Evolutionary conservation across 1,140 invertebrate genomes (phyloP), one percentile per base, ranked within the genome.

Genomic region (Scaptomyza pallida): DNA sequence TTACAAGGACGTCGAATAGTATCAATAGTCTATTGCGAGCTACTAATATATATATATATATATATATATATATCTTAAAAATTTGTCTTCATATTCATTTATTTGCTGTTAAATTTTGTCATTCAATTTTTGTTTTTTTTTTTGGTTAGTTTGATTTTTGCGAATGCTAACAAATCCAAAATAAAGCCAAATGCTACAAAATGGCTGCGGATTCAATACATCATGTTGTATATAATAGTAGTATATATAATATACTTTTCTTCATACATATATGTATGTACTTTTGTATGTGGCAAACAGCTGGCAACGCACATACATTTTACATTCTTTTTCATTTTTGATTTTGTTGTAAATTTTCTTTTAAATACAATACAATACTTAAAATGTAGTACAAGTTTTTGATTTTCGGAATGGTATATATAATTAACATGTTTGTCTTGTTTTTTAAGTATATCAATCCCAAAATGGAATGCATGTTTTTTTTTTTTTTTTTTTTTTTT

Each of bases 131-230:
- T 57, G 37, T 63, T 40, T 47, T 35, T 21, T 35, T 54, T 26
- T 61, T 40, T 67, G n/a, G 23, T 79, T 41, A 55, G 52, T 62
- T 45, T 47, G 48, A 23, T 45, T 68, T 62, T 68, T 62, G 16
- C 56, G 76, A 65, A 76, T 72, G 72, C 45, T 59, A 54, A 61
- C 50, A 62, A 50, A 81, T 69, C 75, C 75, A 80, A n/a, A n/a
- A 80, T 80, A 77, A 85, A 71, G 76, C 81, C 73, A 79, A 85
- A 85, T n/a, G 81, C 80, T n/a, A 85, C 85, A 72, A 75, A 79
- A 76, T 75, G 26, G 54, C 13, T 30, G 30, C 63, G 19, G 67
- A 55, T 48, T 50, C 45, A 73, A 55, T 72, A 41, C 59, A 60
- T 63, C n/a, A n/a, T n/a, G n/a, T 45, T 5, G 23, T 26, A 26